A percentile compares a stretch with the other conserved stretches of the same genome.
Evolutionary conservation across 2,797 vertebrate species (phyloP).

Genomic region (Ctenopoma multispine): DNA sequence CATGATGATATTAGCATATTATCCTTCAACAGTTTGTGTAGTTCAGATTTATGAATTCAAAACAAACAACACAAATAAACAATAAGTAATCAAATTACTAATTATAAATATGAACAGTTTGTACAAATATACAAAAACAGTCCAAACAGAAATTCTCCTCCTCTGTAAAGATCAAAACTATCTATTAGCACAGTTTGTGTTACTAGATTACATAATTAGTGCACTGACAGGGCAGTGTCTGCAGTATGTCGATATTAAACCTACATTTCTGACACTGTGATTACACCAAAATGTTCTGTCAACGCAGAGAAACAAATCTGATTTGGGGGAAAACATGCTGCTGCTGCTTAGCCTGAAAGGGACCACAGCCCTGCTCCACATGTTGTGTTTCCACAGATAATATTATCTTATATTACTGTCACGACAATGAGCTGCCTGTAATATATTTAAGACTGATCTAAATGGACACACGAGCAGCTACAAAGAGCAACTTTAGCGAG

Average conservation of each 20-base stretch:
- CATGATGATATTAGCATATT: too few relatives aligned
- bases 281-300: background rate
- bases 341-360: slow-evolving; percentile 3
- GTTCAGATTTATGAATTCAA: too few relatives aligned
- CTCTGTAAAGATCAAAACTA: too few relatives aligned
- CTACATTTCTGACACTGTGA: too few relatives aligned
- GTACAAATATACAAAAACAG: too few relatives aligned
- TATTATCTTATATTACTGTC: background rate
- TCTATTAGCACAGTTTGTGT: too few relatives aligned
- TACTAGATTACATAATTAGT: background rate
- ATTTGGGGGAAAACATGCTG: background rate
- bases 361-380: slow-evolving; percentile 17
- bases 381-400: background rate
- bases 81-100: background rate
- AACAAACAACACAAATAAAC: too few relatives aligned
- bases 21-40: background rate
- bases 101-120: background rate
- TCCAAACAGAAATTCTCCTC: too few relatives aligned
- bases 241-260: background rate
- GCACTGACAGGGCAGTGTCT: background rate
- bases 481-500: background rate
- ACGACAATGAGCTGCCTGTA: background rate
- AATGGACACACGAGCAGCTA: background rate
- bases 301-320: background rate
- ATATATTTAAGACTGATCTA: background rate